These are phyloP conservation scores for Balearica regulorum DNA, from an alignment of 2,797 vertebrate species.

Conservation along the genomic window DNA sequence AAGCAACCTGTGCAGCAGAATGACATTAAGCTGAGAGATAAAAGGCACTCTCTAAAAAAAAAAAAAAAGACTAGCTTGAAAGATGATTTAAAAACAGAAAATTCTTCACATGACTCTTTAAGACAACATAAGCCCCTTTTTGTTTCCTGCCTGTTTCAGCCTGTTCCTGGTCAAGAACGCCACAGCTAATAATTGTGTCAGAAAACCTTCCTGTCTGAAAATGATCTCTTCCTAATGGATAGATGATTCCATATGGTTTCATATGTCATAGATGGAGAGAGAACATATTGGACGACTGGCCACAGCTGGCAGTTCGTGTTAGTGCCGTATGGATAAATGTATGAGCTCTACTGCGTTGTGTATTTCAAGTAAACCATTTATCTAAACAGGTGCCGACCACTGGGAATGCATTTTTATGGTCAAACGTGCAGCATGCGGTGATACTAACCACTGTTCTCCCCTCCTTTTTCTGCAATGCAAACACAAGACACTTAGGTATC, in stretches of 20 bases:
- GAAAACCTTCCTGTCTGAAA: slow-evolving; percentile 53
- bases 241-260: slow-evolving; percentile 63
- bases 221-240: slow-evolving; percentile 68
- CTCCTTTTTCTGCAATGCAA: not conserved
- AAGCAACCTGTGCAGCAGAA: not conserved
- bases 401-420: slow-evolving; percentile 9
- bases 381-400: slow-evolving; percentile 60
- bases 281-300: slow-evolving; percentile 54
- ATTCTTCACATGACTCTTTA: slow-evolving; percentile 30
- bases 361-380: slow-evolving; percentile 45
- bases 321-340: slow-evolving; percentile 65
- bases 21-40: slow-evolving; percentile 10
- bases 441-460: not conserved
- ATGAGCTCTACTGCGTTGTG: not conserved
- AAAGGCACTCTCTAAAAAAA: not conserved
- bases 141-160: not conserved
- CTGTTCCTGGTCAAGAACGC: slow-evolving; percentile 22
- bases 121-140: slow-evolving; percentile 10
- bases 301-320: slow-evolving; percentile 64
- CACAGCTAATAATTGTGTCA: slow-evolving; percentile 61
- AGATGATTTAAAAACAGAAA: slow-evolving; percentile 9
- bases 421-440: not conserved
- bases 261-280: slow-evolving; percentile 51
- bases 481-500: not conserved
- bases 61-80: not conserved